Conservation (phyloP, 23 tunicate species). For the Ascidia mentula region DNA sequence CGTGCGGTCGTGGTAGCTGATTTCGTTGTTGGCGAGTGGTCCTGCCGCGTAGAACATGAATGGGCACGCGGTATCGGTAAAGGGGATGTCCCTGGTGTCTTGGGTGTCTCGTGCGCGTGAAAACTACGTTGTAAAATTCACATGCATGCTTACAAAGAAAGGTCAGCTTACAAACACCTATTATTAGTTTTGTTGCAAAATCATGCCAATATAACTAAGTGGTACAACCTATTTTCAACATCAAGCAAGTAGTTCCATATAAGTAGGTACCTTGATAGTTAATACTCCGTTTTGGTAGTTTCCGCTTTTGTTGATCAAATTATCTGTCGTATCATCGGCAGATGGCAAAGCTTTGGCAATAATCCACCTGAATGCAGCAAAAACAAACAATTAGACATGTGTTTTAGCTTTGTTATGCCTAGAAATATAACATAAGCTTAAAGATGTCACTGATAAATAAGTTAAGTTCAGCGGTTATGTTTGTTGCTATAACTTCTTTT, state of each 20-base stretch:
- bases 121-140: too few species aligned
- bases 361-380: slow-evolving; percentile 26
- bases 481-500: too few species aligned
- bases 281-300: slow-evolving; percentile 62
- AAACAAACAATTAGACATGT: background rate
- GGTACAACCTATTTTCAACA: too few species aligned
- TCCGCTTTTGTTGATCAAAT: slow-evolving; percentile 16
- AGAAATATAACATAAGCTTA: too few species aligned
- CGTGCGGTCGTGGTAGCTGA: slow-evolving; percentile 21
- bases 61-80: slow-evolving; percentile 45
- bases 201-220: too few species aligned
- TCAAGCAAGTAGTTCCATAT: too few species aligned
- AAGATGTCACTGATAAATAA: too few species aligned
- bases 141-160: too few species aligned
- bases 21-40: slow-evolving; percentile 9
- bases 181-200: too few species aligned
- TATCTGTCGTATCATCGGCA: slow-evolving; percentile 34
- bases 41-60: slow-evolving; percentile 49
- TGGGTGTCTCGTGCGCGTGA: slow-evolving; percentile 42
- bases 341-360: slow-evolving; percentile 14
- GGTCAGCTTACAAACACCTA: too few species aligned
- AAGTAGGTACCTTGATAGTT: slow-evolving; percentile 59
- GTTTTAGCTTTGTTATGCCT: background rate
- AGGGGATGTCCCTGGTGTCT: slow-evolving; percentile 18
- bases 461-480: too few species aligned